Base-by-base conservation (phyloP, 2,113 vertebrate genomes). In the Opisthocomus hoazin region DNA sequence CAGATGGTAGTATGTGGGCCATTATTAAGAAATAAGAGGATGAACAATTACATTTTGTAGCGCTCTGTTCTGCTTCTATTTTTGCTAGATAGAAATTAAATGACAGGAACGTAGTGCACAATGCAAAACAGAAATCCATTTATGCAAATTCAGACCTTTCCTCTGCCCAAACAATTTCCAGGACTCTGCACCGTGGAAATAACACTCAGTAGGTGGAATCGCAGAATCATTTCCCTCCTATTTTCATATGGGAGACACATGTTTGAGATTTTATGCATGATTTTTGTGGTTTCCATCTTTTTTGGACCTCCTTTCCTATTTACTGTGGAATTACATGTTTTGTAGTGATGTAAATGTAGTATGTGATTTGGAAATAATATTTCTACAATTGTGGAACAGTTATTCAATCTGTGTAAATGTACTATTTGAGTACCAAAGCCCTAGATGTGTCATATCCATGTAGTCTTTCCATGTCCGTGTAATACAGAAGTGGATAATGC, bases 111-210 rank as follows among this genome's bases (percentile, higher is more conserved):
- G 60, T 56, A 76, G 61, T n/a, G 43, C 2, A 3, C 77, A 66
- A 71, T 84, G 64, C 60, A 88, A 93, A 94, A 41, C 60, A 92
- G 83, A 92, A 95, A 90, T 68, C 48, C 43, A 29, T 87, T 95
- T 90, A 96, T 94, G 88, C 71, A 93, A 96, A 96, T 95, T 92
- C 90, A 92, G 89, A 95, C 92, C 87, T 95, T 96, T 90, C 76
- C 15, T 93, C 86, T 75, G 83, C 64, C 88, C 80, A 69, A n/a
- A 61, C 80, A 93, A 93, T 93, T 96, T 90, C 57, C 83, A 95
- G 83, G 51, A 45, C 56, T 79, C 45, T 78, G 43, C 69, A 56
- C 10, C 64, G 46, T 57, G 34, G 71, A 94, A 95, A 89, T 81
- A 89, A 34, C 74, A 75, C 84, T 88, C 83, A 66, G 26, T 43